These are phyloP conservation scores for Subacronicta megacephala DNA, from an alignment of 2,888 invertebrate genomes.

Conservation along the genomic window DNA sequence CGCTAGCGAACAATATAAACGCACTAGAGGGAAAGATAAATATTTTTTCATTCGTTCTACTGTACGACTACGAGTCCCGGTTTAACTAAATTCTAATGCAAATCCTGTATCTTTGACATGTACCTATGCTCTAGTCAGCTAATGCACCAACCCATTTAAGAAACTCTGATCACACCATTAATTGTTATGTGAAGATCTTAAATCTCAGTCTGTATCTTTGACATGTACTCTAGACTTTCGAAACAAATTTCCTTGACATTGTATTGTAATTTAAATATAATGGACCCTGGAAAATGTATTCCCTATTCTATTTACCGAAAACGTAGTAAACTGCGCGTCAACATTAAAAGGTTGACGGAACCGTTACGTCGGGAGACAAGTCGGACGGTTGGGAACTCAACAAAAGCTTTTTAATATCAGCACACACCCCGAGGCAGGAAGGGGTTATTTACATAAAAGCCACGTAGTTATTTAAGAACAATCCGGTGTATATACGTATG, in stretches of 20 bases:
- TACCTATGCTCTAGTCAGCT: constrained; percentile 11
- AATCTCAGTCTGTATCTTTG: background rate
- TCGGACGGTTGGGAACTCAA: constrained; percentile 68
- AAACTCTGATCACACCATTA: too few relatives aligned
- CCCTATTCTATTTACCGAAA: constrained; percentile 17
- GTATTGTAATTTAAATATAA: constrained; percentile 6
- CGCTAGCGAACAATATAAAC: constrained; percentile 32
- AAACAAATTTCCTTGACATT: constrained; percentile 16
- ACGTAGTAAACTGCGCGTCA: constrained; percentile 35
- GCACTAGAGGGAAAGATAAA: constrained; percentile 22
- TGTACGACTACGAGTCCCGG: constrained; percentile 14
- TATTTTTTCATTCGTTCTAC: constrained; percentile 31
- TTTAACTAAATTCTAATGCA: constrained; percentile 21
- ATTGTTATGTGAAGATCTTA: too few relatives aligned
- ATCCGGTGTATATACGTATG: constrained; percentile 69
- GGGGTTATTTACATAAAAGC: constrained; percentile 85
- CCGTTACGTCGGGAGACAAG: constrained; percentile 61
- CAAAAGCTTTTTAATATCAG: constrained; percentile 87
- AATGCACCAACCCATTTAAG: too few relatives aligned
- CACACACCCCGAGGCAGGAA: constrained; percentile 79
- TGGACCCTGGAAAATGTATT: constrained; percentile 3
- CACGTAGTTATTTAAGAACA: constrained; percentile 82
- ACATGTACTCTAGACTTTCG: constrained; percentile 3
- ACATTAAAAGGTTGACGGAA: constrained; percentile 51
- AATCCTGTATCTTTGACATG: constrained; percentile 1